A percentile compares a stretch with the other conserved stretches of the same genome.
phyloP scores from a whole-genome alignment of 2,797 vertebrate species.

The Cheirogaleus major region DNA sequence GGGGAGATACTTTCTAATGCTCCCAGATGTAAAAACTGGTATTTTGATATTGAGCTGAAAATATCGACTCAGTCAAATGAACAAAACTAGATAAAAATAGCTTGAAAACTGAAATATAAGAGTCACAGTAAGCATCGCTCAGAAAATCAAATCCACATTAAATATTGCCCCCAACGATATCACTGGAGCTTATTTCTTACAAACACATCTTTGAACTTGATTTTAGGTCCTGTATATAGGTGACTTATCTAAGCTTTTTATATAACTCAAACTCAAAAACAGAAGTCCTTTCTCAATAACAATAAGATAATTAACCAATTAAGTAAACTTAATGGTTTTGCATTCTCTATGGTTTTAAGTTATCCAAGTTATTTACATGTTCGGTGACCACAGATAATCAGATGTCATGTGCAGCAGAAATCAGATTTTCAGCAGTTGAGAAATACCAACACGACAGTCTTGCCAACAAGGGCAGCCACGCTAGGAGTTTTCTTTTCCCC shows the following conservation, averaged over 20 bases:
- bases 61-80: not conserved
- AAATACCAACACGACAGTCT: rapidly evolving
- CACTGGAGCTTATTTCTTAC: not conserved
- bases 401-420: rapidly evolving
- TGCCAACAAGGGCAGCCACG: rapidly evolving
- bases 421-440: rapidly evolving
- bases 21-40: not conserved
- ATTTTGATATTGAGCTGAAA: not conserved
- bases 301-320: not conserved
- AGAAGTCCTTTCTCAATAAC: not conserved
- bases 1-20: not conserved
- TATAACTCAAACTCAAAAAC: not conserved
- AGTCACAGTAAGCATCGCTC: not conserved
- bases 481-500: not conserved
- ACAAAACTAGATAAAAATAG: not conserved
- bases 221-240: not conserved
- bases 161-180: not conserved
- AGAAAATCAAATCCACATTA: not conserved
- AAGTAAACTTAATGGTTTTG: not conserved
- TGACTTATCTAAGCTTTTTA: not conserved
- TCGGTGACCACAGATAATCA: not conserved
- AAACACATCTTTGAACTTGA: not conserved
- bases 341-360: rapidly evolving
- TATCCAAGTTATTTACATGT: not conserved
- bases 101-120: not conserved